Base-by-base conservation (phyloP, 92 coral and sea anemone species). In the Zoanthus solanderi region DNA sequence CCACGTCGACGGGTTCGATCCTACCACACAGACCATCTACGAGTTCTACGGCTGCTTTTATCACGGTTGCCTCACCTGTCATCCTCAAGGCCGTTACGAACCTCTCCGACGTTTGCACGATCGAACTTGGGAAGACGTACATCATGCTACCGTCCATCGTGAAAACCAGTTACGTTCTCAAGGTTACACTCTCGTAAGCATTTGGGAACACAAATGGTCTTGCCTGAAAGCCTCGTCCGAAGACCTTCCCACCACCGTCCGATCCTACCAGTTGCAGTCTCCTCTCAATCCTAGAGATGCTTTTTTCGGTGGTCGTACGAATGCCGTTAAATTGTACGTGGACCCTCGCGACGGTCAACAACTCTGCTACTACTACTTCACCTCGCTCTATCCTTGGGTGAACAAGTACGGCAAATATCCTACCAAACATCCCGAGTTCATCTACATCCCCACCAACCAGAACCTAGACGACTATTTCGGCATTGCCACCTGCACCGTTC, bases 41-140 rank as follows among this genome's bases (percentile, higher is more conserved):
- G 80, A 76, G 14, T 76, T 76, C 32, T 57, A 76, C 65, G 80
- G 63, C 42, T 76, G 80, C 56, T 76, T 76, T 1, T 76, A 17
- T 11, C 80, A 76, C 42, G 65, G 80, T 1, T 76, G 80, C 16
- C 58, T 45, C 17, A 74, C 78, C 45, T 74, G 78, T 45, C 31
- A 45, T 46, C 78, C 78, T 16, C 78, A 74, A 46, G 77, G 77
- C 53, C 78, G 78, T 11, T 32, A 15, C 54, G 78, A 74, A 46
- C 56, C 58, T 0, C 57, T 14, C 31, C 56, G 46, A 11, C 78
- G 17, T 2, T 57, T 74, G 28, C 78, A 44, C 78, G 57, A 29
- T 11, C 18, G 78, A 0, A 46, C 78, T 17, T 16, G 31, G n/a
- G n/a, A 44, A 9, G 78, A 74, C 17, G 11, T 74, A 31, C 46